Conservation (phyloP, 2,888 invertebrate genomes). For the Idaea straminata region DNA sequence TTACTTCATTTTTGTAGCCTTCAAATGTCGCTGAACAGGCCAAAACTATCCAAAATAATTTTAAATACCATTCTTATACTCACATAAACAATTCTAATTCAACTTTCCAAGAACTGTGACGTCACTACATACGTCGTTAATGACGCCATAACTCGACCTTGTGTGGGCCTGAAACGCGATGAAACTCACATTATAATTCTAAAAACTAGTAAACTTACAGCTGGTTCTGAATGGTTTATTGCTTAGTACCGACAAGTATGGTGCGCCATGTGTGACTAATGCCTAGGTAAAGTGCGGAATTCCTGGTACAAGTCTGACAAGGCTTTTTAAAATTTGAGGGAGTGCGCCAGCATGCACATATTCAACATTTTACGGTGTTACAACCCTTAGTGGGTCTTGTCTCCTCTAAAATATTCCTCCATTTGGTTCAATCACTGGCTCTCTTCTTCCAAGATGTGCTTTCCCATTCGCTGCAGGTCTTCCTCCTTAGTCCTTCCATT, state of each 20-base stretch:
- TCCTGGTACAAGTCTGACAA: not conserved
- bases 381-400: too few relatives aligned
- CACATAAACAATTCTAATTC: slow-evolving; percentile 18
- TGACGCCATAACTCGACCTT: not conserved
- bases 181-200: not conserved
- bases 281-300: not conserved
- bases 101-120: not conserved
- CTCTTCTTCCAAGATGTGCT: too few relatives aligned
- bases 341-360: not conserved
- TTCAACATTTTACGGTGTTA: too few relatives aligned
- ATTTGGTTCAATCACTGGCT: too few relatives aligned
- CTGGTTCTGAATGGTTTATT: not conserved
- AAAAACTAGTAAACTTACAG: not conserved
- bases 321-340: not conserved
- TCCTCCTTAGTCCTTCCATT: too few relatives aligned
- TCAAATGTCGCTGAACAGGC: too few relatives aligned
- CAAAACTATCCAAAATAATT: too few relatives aligned
- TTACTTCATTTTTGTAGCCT: too few relatives aligned
- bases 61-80: too few relatives aligned
- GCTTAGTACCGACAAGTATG: not conserved
- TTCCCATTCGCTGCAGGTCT: too few relatives aligned
- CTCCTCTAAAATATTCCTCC: too few relatives aligned
- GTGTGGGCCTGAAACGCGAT: not conserved
- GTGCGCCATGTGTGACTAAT: not conserved
- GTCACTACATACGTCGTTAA: not conserved